Conservation (phyloP, 2,888 invertebrate species). For the Drosophila testacea region DNA sequence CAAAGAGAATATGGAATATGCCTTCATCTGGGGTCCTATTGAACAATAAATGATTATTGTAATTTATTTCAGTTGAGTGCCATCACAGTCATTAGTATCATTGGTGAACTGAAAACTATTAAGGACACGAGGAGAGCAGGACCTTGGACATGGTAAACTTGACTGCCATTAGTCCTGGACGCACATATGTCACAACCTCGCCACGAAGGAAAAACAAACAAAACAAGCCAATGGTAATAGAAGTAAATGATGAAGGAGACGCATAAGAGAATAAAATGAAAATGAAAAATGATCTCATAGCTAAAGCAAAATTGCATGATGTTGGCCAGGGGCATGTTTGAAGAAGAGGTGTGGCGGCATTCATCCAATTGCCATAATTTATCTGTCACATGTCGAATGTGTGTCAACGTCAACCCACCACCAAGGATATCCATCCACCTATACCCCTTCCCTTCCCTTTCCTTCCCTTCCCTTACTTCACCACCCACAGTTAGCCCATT, state of each 20-base stretch:
- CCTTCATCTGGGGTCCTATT: conserved; percentile 34
- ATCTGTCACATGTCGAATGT: conserved; percentile 81
- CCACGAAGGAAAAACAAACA: conserved; percentile 44
- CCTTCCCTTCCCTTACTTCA: not conserved
- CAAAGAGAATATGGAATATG: not conserved
- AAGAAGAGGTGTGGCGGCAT: conserved; percentile 62
- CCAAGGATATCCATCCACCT: conserved; percentile 3
- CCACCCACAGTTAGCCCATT: not conserved
- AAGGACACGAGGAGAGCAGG: conserved; percentile 31
- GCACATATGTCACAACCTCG: conserved; percentile 68
- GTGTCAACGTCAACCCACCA: conserved; percentile 65
- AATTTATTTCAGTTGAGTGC: conserved; percentile 47
- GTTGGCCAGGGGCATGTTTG: conserved; percentile 40
- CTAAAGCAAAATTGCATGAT: conserved; percentile 53
- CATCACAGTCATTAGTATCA: conserved; percentile 54
- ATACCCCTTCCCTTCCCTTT: not conserved
- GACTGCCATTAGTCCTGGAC: conserved; percentile 55
- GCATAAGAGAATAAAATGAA: conserved; percentile 43
- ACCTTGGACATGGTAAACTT: conserved; percentile 47
- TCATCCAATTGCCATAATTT: conserved; percentile 77
- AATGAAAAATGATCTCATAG: conserved; percentile 75
- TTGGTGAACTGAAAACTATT: conserved; percentile 69
- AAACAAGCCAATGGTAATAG: conserved; percentile 17
- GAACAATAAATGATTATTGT: conserved; percentile 57
- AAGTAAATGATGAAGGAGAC: conserved; percentile 7